Percentiles rank a stretch among this genome's conserved stretches.
These are phyloP conservation scores for Nibea coibor DNA, from an alignment of 2,113 vertebrate species.

Conservation along the genomic window DNA sequence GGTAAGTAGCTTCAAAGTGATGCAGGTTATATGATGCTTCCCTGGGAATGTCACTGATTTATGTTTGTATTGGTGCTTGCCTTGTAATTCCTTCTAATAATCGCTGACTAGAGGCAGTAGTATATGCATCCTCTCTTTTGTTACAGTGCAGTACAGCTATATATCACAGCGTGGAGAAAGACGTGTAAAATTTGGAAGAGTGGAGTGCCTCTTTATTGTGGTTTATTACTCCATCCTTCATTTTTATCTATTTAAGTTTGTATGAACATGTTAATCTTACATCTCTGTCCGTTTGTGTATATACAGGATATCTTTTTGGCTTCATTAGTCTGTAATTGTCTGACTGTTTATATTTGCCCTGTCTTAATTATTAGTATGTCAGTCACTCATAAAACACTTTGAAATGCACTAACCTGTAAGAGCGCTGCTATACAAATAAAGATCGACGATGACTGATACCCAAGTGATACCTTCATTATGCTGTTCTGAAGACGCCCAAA, in stretches of 20 bases:
- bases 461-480: background rate
- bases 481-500: background rate
- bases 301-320: background rate
- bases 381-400: background rate
- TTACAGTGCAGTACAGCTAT: background rate
- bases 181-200: too few species aligned
- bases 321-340: background rate
- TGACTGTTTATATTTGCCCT: background rate
- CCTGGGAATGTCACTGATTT: background rate
- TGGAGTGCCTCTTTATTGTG: too few species aligned
- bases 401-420: background rate
- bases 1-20: slow-evolving; percentile 4
- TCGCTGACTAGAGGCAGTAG: slow-evolving; percentile 1
- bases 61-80: slow-evolving; percentile 1
- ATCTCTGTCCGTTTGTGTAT: background rate
- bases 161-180: background rate
- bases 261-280: too few species aligned
- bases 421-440: background rate
- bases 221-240: too few species aligned
- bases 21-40: background rate
- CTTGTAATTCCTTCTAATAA: slow-evolving; percentile 12
- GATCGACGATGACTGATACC: background rate
- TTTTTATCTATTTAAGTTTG: too few species aligned
- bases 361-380: background rate
- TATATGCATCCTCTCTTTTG: background rate